Evolutionary conservation across 2,113 vertebrate genomes (phyloP).

Genomic region (Ammospiza caudacuta): DNA sequence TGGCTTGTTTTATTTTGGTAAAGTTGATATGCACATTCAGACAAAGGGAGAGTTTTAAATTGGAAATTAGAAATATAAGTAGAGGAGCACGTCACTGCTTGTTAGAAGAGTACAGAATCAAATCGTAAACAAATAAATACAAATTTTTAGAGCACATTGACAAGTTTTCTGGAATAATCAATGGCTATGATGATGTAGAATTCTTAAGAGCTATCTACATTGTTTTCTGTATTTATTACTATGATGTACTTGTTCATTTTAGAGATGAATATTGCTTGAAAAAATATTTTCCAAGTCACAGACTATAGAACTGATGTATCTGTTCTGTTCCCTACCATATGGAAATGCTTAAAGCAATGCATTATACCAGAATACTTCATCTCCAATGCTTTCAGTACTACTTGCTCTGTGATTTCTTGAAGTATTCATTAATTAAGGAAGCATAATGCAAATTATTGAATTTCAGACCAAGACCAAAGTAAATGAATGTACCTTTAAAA

Average conservation of each 20-base stretch:
- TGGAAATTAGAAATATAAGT: neutral
- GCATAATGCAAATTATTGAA: neutral
- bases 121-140: neutral
- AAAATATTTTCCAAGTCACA: neutral
- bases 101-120: neutral
- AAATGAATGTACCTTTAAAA: constrained; percentile 11
- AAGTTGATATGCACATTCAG: neutral
- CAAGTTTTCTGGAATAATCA: neutral
- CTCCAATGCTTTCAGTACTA: neutral
- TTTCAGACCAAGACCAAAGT: neutral
- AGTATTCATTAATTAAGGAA: neutral
- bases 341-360: neutral
- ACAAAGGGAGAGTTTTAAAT: neutral
- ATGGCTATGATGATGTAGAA: neutral
- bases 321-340: neutral
- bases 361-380: neutral
- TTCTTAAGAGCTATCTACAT: neutral
- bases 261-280: neutral
- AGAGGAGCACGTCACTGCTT: neutral
- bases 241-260: neutral
- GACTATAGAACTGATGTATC: neutral
- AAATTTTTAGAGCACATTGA: neutral
- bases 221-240: neutral
- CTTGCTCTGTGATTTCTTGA: neutral
- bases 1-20: neutral